Base-by-base conservation (phyloP, 2,797 vertebrate genomes). In the Glyptemys insculpta region DNA sequence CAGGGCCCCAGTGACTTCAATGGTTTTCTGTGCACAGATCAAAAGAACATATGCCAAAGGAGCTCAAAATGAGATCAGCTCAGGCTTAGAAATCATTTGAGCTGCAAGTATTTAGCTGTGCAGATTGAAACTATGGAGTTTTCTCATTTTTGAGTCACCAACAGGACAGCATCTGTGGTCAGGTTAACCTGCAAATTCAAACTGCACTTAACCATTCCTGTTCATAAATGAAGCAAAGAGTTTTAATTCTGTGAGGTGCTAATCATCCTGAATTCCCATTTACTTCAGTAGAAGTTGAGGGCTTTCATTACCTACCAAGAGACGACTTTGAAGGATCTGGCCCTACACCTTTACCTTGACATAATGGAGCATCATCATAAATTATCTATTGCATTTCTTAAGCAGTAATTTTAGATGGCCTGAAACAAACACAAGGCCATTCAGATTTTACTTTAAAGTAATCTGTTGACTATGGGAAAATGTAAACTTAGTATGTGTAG, bases 141-240 rank as follows among this genome's bases (percentile, higher is more conserved):
- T 84, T 83, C 62, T 79, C 85, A 84, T 83, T 92, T 88, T 1
- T 27, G 19, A 96, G 88, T 86, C 95, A 86, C 80, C 94, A 91
- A 37, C 5, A 49, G 94, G 76, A 88, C 88, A 94, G 92, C 91
- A 95, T 88, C 90, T 93, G 85, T 72, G 92, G 89, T 95, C 92
- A 94, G 93, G 79, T 87, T 93, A 84, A 95, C 94, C 96, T 95
- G 53, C 92, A 97, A 93, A 92, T 76, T 82, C 91, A 94, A 57
- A 92, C 89, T 83, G 96, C 88, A 95, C 94, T 96, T 96, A 95
- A 93, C 91, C 92, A 25, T 11, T 54, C 16, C 47, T 68, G 25
- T 19, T 29, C 83, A 80, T 81, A 86, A 79, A 31, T 62, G 19
- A 31, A 85, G 65, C 44, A 78, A 92, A 50, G 41, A 23, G 18